A percentile compares a stretch with the other conserved stretches of the same genome.
These are phyloP conservation scores for Gorsachius magnificus DNA, from an alignment of 2,797 vertebrate genomes.

Conservation along the genomic window DNA sequence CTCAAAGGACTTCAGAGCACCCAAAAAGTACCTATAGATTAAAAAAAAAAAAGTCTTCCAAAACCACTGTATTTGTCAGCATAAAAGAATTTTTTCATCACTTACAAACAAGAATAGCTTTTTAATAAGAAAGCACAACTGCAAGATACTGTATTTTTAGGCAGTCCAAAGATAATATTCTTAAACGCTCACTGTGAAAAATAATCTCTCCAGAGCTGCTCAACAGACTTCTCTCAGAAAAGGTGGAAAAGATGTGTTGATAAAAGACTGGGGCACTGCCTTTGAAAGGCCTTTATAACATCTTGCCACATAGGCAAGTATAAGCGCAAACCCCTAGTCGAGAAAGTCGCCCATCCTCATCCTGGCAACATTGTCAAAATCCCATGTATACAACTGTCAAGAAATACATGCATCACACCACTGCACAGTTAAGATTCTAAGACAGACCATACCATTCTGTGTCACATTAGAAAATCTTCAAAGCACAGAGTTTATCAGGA, in stretches of 20 bases:
- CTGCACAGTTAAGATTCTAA: neutral
- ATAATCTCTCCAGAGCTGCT: neutral
- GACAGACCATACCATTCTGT: neutral
- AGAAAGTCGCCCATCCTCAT: neutral
- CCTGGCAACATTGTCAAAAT: neutral
- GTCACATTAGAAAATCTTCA: neutral
- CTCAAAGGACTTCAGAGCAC: neutral
- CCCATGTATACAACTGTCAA: neutral
- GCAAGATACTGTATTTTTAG: neutral
- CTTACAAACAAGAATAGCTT: neutral
- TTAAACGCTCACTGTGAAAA: neutral
- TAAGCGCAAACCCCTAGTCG: neutral
- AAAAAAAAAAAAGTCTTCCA: neutral
- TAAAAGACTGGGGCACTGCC: neutral
- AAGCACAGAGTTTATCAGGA: neutral
- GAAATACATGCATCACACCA: neutral
- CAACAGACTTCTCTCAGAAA: neutral
- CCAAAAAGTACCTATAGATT: neutral
- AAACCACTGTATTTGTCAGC: neutral
- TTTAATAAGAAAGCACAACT: neutral
- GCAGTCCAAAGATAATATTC: neutral
- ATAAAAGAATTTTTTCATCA: neutral
- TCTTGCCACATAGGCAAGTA: neutral
- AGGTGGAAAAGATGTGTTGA: neutral
- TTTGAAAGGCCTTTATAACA: neutral